A percentile compares a stretch with the other conserved stretches of the same genome.
phyloP scores from a whole-genome alignment of 2,797 vertebrate species.

The Acipenser oxyrinchus region DNA sequence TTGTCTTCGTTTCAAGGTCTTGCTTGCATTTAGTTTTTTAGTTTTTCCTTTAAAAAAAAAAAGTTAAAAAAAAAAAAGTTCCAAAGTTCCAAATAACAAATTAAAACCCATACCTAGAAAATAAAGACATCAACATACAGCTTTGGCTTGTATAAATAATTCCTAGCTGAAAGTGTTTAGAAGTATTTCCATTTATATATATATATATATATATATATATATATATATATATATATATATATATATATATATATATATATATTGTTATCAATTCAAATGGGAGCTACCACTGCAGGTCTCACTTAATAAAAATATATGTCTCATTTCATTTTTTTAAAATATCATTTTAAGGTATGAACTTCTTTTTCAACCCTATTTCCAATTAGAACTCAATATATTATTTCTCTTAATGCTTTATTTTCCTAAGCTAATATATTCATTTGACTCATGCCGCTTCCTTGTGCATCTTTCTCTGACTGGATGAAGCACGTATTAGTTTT shows the following conservation, averaged over 20 bases:
- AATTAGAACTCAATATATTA: slow-evolving; percentile 80
- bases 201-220: slow-evolving; percentile 55
- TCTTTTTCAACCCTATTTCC: slow-evolving; percentile 63
- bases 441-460: slow-evolving; percentile 63
- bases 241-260: slow-evolving; percentile 35
- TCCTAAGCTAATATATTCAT: slow-evolving; percentile 62
- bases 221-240: slow-evolving; percentile 22
- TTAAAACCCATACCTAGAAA: slow-evolving; percentile 84
- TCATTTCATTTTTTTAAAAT: slow-evolving; percentile 56
- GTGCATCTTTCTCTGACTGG: slow-evolving; percentile 34
- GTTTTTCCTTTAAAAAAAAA: slow-evolving; percentile 73
- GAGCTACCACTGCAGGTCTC: slow-evolving; percentile 40
- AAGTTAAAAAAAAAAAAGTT: slow-evolving; percentile 61
- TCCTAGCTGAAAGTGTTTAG: slow-evolving; percentile 87
- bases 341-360: slow-evolving; percentile 47
- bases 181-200: slow-evolving; percentile 78
- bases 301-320: slow-evolving; percentile 76
- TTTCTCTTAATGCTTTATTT: slow-evolving; percentile 62
- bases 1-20: slow-evolving; percentile 84
- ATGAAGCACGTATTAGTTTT: slow-evolving; percentile 13
- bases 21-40: slow-evolving; percentile 73
- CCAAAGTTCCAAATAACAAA: slow-evolving; percentile 59
- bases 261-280: slow-evolving; percentile 25
- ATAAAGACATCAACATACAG: slow-evolving; percentile 76
- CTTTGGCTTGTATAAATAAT: slow-evolving; percentile 99